Base-by-base conservation (phyloP, 1,140 invertebrate genomes). In the Caenorhabditis brenneri region DNA sequence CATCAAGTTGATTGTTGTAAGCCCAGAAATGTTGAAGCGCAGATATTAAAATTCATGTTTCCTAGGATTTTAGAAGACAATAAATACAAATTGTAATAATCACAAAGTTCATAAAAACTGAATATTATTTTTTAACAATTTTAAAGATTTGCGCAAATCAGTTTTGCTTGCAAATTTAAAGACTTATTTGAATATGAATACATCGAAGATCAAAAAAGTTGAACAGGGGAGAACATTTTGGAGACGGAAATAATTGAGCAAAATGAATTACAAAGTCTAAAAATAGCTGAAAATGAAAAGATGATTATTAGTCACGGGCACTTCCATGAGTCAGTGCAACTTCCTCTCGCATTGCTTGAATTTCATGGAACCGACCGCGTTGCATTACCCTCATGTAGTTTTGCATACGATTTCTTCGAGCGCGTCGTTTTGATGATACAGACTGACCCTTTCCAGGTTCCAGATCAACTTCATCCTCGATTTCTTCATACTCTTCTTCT, bases 331-430 rank as follows among this genome's bases (percentile, higher is more conserved):
- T 81, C 42, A 74, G 15, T 2, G 36, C 65, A n/a, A 74, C 36
- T 39, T 88, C 86, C 51, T 90, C 86, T 31, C 80, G 81, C 84
- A 90, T 85, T 39, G 90, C 84, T 15, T 88, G 81, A 31, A 89
- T 89, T 55, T 89, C 88, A 84, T 90, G 90, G 79, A 89, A 89
- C 15, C 81, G 48, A 15, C 88, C 88, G 33, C 88, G 80, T 80
- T 85, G 87, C 89, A 90, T 90, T 16, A 88, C 88, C 16, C 87
- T 33, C 89, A 84, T 46, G 42, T 19, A 90, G 39, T 81, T 85
- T 88, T 65, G 88, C 86, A 80, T 89, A 53, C n/a, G 81, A 86
- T 80, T 78, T 46, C 55, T 88, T 79, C 55, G 87, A 82, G 87
- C 88, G 42, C 69, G 86, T 79, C 33, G 46, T 78, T 85, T 16